Evolutionary conservation across 2,888 invertebrate genomes (phyloP).

Genomic region (Volucella zonaria): DNA sequence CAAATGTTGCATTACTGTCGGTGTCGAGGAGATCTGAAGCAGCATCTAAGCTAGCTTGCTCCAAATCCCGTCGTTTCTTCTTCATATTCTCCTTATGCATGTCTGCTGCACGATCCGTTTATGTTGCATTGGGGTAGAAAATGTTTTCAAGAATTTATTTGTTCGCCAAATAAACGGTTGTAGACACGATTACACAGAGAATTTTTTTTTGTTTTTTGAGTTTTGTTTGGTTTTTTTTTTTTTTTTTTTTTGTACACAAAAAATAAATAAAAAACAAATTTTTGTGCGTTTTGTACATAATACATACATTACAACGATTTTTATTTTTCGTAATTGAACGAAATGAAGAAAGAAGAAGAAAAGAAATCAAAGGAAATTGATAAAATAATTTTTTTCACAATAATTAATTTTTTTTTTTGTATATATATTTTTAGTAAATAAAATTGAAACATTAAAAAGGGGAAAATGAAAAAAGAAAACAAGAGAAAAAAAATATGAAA

Average conservation of each 20-base stretch:
- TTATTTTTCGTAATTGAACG: constrained; percentile 63
- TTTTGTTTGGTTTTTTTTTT: constrained; percentile 37
- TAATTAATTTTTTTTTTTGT: constrained; percentile 56
- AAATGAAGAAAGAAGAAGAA: constrained; percentile 72
- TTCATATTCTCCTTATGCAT: constrained; percentile 93
- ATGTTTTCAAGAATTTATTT: constrained; percentile 83
- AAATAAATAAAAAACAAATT: constrained; percentile 70
- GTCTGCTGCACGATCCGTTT: constrained; percentile 86
- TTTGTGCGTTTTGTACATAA: constrained; percentile 72
- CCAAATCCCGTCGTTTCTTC: constrained; percentile 93
- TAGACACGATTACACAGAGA: constrained; percentile 75
- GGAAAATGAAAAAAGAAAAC: constrained; percentile 20
- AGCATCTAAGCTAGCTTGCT: constrained; percentile 93
- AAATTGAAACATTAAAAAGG: constrained; percentile 38
- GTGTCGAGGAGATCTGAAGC: constrained; percentile 93
- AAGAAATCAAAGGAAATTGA: constrained; percentile 65
- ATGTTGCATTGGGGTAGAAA: constrained; percentile 86
- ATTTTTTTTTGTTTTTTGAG: constrained; percentile 68
- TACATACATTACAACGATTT: constrained; percentile 71
- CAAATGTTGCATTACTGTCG: constrained; percentile 94
- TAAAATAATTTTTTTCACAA: constrained; percentile 69
- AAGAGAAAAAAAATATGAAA: constrained; percentile 16
- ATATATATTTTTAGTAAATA: constrained; percentile 25
- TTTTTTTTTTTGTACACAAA: constrained; percentile 68
- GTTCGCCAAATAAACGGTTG: constrained; percentile 78